These are phyloP conservation scores for Xiphydria camelus DNA, from an alignment of 2,888 invertebrate species.

Conservation along the genomic window DNA sequence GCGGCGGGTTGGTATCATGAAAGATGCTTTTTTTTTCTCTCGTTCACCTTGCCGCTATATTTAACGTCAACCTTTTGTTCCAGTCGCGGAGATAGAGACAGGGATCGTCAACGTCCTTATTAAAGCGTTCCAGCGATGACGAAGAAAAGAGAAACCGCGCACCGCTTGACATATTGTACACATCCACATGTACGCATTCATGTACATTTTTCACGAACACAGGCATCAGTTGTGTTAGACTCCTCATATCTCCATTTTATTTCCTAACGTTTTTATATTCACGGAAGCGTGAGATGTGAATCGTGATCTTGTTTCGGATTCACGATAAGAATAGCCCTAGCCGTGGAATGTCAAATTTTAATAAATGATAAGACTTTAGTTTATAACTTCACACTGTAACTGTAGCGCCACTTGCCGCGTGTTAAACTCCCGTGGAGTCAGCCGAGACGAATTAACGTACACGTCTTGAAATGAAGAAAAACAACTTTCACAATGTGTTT, in stretches of 20 bases:
- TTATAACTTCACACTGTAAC: conserved; percentile 18
- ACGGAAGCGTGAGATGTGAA: conserved; percentile 7
- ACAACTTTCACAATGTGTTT: no score
- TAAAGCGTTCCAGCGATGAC: conserved; percentile 28
- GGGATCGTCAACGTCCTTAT: conserved; percentile 61
- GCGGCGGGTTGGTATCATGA: conserved; percentile 51
- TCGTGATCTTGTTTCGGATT: conserved; percentile 12
- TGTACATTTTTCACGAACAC: conserved; percentile 21
- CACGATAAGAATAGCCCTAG: conserved; percentile 23
- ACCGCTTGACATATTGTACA: conserved; percentile 16
- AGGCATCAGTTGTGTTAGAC: conserved; percentile 1
- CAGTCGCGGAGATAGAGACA: conserved; percentile 59
- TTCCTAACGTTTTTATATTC: conserved; percentile 33
- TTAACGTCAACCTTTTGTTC: no score
- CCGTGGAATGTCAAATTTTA: conserved; percentile 41
- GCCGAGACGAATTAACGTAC: no score
- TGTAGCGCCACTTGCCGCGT: no score
- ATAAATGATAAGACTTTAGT: conserved; percentile 35
- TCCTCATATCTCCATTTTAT: conserved; percentile 17
- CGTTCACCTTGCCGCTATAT: no score
- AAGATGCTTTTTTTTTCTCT: conserved; percentile 17
- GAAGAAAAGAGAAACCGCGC: conserved; percentile 2
- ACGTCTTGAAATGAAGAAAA: no score
- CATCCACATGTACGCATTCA: conserved; percentile 19
- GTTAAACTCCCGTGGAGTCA: no score